These are phyloP conservation scores for Sitodiplosis mosellana DNA, from an alignment of 1,140 invertebrate genomes.

Conservation along the genomic window DNA sequence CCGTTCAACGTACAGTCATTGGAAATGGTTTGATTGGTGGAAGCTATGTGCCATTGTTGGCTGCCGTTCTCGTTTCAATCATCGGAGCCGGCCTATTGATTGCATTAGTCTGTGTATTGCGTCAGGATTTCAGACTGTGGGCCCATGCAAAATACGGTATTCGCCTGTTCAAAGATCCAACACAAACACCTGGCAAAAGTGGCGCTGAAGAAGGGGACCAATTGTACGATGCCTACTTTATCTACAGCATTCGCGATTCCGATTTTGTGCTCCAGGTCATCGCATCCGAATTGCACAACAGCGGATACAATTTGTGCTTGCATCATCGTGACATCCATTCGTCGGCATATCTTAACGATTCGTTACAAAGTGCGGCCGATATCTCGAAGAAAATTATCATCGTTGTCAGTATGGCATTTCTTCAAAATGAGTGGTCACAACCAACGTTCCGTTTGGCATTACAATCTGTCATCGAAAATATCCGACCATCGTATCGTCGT, in stretches of 20 bases:
- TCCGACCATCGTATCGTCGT: constrained; percentile 31
- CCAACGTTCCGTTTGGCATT: constrained; percentile 49
- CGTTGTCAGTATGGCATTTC: constrained; percentile 51
- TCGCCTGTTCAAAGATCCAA: constrained; percentile 43
- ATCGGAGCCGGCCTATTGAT: constrained; percentile 46
- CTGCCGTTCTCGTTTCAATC: constrained; percentile 51
- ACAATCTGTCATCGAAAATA: constrained; percentile 51
- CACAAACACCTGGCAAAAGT: constrained; percentile 20
- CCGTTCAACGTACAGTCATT: constrained; percentile 37
- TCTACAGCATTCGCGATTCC: constrained; percentile 71
- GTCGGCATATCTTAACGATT: constrained; percentile 46
- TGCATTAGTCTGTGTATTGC: constrained; percentile 53
- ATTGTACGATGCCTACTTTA: constrained; percentile 71
- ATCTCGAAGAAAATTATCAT: constrained; percentile 50
- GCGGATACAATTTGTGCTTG: constrained; percentile 49
- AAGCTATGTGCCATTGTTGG: constrained; percentile 51
- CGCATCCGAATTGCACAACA: constrained; percentile 58
- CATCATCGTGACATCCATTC: constrained; percentile 54
- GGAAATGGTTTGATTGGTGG: constrained; percentile 24
- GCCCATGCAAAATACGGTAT: constrained; percentile 53
- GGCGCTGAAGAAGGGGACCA: constrained; percentile 41
- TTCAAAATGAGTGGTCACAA: constrained; percentile 55
- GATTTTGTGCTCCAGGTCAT: constrained; percentile 59
- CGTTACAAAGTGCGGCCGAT: constrained; percentile 59
- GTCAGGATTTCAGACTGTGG: constrained; percentile 55